Conservation (phyloP, 2,888 invertebrate genomes). For the Apamea epomidion region DNA sequence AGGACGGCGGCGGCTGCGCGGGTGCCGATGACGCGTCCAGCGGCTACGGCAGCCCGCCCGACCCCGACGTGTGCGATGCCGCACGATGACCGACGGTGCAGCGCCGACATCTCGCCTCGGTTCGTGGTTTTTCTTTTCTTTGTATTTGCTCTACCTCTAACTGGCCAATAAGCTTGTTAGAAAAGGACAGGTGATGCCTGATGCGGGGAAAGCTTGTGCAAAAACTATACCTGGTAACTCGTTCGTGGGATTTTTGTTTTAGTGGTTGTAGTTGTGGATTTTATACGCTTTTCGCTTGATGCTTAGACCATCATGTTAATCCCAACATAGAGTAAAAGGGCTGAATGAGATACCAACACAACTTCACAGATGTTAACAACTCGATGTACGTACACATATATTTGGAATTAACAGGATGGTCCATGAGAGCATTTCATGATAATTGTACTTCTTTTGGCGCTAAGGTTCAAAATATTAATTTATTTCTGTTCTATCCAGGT, state of each 20-base stretch:
- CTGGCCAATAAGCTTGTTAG: no score
- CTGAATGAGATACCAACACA: constrained; percentile 1
- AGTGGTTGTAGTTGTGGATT: not conserved
- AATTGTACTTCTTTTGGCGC: not conserved
- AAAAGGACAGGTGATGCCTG: not conserved
- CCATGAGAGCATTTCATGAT: not conserved
- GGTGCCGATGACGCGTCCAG: constrained; percentile 93
- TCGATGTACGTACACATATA: not conserved
- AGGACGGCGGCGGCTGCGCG: constrained; percentile 85
- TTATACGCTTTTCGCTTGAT: not conserved
- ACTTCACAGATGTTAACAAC: not conserved
- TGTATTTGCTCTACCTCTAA: not conserved
- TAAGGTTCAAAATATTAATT: not conserved
- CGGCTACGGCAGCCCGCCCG: constrained; percentile 94
- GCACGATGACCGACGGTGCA: constrained; percentile 88
- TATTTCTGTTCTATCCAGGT: constrained; percentile 74
- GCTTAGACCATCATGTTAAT: constrained; percentile 10
- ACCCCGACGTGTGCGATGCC: constrained; percentile 91
- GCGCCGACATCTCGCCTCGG: constrained; percentile 88
- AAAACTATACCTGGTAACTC: not conserved
- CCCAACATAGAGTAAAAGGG: not conserved
- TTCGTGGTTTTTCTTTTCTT: constrained; percentile 53
- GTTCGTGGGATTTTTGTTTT: not conserved
- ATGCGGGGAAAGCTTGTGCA: not conserved
- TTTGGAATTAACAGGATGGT: not conserved